phyloP scores from a whole-genome alignment of 2,113 vertebrate genomes.

The Aphelocoma coerulescens region DNA sequence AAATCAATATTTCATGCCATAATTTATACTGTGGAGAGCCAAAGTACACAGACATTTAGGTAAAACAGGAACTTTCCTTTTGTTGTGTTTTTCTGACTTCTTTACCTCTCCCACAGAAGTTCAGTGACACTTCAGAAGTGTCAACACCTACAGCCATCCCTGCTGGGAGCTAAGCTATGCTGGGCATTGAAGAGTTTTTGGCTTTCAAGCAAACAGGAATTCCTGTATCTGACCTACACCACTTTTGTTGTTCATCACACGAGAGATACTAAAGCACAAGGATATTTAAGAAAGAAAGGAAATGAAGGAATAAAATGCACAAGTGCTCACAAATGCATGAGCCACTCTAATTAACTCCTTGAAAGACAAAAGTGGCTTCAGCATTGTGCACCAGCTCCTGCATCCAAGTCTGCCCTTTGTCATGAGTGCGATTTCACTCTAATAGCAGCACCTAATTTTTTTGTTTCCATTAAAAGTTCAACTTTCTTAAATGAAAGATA shows the following conservation, averaged over 20 bases:
- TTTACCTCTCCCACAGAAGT: not conserved
- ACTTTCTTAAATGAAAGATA: not conserved
- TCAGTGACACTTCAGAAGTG: not conserved
- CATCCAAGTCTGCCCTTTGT: not conserved
- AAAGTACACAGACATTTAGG: not conserved
- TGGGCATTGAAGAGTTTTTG: not conserved
- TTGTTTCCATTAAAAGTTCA: not conserved
- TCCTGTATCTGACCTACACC: not conserved
- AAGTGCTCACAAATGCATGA: not conserved
- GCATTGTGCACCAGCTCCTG: not conserved
- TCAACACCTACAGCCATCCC: not conserved
- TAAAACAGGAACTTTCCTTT: not conserved
- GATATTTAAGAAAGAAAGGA: not conserved
- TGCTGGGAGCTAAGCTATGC: not conserved
- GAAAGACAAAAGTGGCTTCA: not conserved
- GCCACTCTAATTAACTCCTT: not conserved
- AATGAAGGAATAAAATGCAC: not conserved
- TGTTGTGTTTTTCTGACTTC: not conserved
- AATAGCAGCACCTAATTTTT: not conserved
- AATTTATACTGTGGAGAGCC: not conserved
- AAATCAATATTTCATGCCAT: constrained; percentile 3
- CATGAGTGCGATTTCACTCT: not conserved
- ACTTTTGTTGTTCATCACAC: not conserved
- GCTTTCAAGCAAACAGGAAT: not conserved
- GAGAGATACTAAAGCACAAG: not conserved